Base-by-base conservation (phyloP, 2,797 vertebrate genomes). In the Diglossa cyanea region DNA sequence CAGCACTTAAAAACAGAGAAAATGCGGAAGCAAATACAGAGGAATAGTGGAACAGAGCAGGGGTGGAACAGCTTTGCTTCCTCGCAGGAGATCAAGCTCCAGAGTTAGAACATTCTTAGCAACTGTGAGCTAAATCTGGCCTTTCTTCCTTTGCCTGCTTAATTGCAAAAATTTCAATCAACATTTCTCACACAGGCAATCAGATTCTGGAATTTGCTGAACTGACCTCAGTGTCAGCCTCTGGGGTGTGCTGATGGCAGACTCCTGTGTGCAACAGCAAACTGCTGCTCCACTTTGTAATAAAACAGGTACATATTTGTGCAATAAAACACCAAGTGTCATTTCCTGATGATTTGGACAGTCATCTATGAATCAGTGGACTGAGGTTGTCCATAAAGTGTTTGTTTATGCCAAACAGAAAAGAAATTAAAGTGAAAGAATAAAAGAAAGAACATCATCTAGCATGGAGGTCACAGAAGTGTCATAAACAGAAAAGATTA, bases 121-220 rank as follows among this genome's bases (percentile, higher is more conserved):
- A 88, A 83, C 42, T 72, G 30, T 28, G 65, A 63, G 45, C 42
- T 93, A 78, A 81, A 88, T 72, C 62, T 84, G 70, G 35, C 28
- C 54, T 92, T 84, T 75, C 35, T 42, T 84, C 50, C 23, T 88
- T 58, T 84, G 76, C 70, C 35, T 75, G 37, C 54, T 84, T 96
- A 92, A 86, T 81, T 93, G 83, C 63, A 62, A 66, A 61, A 18
- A 72, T 31, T 65, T 51, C 50, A 62, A 75, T 86, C 88, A 96
- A 30, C 50, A 20, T 81, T 84, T 81, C 65, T 84, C 73, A 60
- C 15, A 21, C 9, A 71, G 65, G 70, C 68, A 86, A 79, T 67
- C 65, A 74, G 23, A 68, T 20, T 94, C 48, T 76, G 72, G 86
- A 74, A 83, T 60, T 6, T 4, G 21, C 72, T 86, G 75, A 33